Evolutionary conservation across 1,140 invertebrate species (phyloP).

Genomic region (Rhopalosiphum maidis): DNA sequence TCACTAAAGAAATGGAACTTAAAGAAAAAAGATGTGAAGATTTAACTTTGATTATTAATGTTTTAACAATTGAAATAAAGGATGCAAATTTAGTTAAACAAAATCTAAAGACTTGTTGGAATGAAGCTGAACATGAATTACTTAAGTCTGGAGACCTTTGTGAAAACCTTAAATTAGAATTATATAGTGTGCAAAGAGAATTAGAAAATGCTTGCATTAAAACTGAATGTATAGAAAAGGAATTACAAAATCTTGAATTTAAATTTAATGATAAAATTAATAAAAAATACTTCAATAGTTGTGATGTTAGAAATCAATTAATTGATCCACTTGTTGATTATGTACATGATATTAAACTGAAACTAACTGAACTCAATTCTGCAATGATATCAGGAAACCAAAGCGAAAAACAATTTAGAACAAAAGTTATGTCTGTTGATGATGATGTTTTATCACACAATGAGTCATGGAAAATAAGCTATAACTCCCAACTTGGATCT

Average conservation of each 20-base stretch:
- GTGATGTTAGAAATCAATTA: constrained; percentile 41
- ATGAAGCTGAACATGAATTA: constrained; percentile 25
- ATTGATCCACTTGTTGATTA: constrained; percentile 40
- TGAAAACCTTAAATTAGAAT: constrained; percentile 23
- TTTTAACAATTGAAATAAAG: constrained; percentile 18
- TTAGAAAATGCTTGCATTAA: background rate
- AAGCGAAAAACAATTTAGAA: constrained; percentile 34
- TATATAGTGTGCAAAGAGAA: background rate
- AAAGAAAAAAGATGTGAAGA: background rate
- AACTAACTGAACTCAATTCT: constrained; percentile 53
- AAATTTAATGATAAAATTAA: constrained; percentile 44
- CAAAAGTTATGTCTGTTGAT: background rate
- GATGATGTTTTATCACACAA: constrained; percentile 16
- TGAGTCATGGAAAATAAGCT: constrained; percentile 1
- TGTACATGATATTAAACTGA: constrained; percentile 51
- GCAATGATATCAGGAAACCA: constrained; percentile 48
- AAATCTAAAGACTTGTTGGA: background rate
- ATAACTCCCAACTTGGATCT: background rate
- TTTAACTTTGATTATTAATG: background rate
- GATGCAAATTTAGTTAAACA: background rate
- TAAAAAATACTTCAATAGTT: background rate
- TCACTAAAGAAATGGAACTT: background rate
- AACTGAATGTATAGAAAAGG: background rate
- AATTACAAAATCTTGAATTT: background rate
- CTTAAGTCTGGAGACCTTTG: background rate